Percentiles rank a stretch among this genome's conserved stretches.
These are phyloP conservation scores for Homarus americanus DNA, from an alignment of 1,140 invertebrate species.

Conservation along the genomic window DNA sequence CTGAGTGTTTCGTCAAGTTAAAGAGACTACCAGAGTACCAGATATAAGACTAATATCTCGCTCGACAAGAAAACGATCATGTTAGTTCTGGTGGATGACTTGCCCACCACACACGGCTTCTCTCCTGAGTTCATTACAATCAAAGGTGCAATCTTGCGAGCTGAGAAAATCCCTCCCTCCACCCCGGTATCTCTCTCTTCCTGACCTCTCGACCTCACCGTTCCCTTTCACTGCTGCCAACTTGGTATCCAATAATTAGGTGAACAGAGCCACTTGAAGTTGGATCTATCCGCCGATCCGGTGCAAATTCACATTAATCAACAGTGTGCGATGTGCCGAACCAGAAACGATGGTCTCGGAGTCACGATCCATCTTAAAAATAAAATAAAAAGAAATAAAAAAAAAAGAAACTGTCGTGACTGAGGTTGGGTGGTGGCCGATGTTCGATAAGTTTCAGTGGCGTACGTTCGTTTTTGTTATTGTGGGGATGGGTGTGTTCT, in stretches of 20 bases:
- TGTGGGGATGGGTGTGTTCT: too few species aligned
- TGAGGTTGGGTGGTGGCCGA: not conserved
- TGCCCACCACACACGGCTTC: too few species aligned
- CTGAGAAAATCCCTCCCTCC: not conserved
- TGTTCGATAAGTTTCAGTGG: constrained; percentile 1
- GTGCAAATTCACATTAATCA: constrained; percentile 25
- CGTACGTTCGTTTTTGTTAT: not conserved
- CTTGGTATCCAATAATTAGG: constrained; percentile 14
- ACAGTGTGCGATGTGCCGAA: constrained; percentile 23
- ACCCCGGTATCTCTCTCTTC: not conserved
- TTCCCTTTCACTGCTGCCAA: constrained; percentile 9
- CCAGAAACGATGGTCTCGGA: constrained; percentile 5
- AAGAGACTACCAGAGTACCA: too few species aligned
- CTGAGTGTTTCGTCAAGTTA: too few species aligned
- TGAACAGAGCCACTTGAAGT: not conserved
- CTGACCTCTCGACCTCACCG: not conserved
- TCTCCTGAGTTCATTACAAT: not conserved
- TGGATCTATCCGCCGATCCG: not conserved
- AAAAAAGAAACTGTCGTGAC: constrained; percentile 4
- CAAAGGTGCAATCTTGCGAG: not conserved
- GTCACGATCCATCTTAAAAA: constrained; percentile 21
- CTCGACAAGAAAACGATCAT: too few species aligned
- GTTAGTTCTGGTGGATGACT: too few species aligned
- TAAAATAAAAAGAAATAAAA: not conserved
- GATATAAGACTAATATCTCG: too few species aligned